Percentiles rank a stretch among this genome's conserved stretches.
Conservation (phyloP, 2,888 invertebrate species). For the Tineola bisselliella region DNA sequence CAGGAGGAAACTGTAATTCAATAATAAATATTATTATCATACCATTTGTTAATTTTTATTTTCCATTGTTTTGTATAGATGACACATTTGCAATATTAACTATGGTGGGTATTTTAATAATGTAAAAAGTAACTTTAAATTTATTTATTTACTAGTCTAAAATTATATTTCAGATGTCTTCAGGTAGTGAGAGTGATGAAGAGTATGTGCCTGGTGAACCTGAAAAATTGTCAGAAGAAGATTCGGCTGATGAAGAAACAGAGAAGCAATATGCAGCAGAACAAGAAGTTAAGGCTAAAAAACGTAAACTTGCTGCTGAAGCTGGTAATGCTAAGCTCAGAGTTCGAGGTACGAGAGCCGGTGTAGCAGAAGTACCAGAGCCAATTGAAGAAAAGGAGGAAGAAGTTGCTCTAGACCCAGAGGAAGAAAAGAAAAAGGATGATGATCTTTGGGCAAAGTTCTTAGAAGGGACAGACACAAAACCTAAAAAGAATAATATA, state of each 20-base stretch:
- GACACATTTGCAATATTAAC: no score
- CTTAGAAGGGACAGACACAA: slow-evolving; percentile 73
- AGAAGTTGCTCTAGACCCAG: slow-evolving; percentile 44
- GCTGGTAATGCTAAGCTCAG: slow-evolving; percentile 25
- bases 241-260: slow-evolving; percentile 72
- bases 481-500: slow-evolving; percentile 28
- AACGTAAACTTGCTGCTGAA: slow-evolving; percentile 35
- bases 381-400: slow-evolving; percentile 27
- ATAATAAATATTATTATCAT: slow-evolving; percentile 16
- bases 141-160: background rate
- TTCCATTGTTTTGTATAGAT: no score
- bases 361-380: slow-evolving; percentile 23
- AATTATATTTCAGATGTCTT: slow-evolving; percentile 48
- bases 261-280: slow-evolving; percentile 65
- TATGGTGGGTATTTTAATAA: no score
- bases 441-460: slow-evolving; percentile 85
- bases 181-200: slow-evolving; percentile 82
- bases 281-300: slow-evolving; percentile 37
- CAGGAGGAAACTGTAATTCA: slow-evolving; percentile 58
- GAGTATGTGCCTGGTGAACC: slow-evolving; percentile 77
- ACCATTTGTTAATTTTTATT: background rate
- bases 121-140: background rate
- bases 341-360: slow-evolving; percentile 36
- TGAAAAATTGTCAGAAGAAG: slow-evolving; percentile 73
- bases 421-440: slow-evolving; percentile 75